phyloP scores from a whole-genome alignment of 2,888 invertebrate genomes.

The Arctia plantaginis region DNA sequence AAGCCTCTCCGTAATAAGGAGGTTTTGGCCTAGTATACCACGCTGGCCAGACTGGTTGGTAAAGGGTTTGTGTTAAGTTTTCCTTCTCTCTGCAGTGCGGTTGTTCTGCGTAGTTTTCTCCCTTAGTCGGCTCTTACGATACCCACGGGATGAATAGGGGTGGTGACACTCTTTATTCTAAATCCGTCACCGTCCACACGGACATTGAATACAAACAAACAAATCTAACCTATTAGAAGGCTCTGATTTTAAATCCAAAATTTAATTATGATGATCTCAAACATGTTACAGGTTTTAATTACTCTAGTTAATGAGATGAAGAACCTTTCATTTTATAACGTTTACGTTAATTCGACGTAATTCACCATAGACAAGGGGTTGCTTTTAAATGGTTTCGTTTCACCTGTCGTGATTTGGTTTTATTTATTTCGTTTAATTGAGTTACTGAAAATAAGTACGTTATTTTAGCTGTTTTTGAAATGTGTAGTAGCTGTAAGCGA shows the following conservation, averaged over 20 bases:
- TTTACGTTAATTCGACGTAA: neutral
- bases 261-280: neutral
- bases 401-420: neutral
- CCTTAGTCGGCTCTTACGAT: too few relatives aligned
- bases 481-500: too few relatives aligned
- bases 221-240: neutral
- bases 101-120: too few relatives aligned
- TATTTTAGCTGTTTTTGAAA: neutral
- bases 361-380: neutral
- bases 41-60: too few relatives aligned
- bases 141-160: too few relatives aligned
- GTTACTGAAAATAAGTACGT: neutral
- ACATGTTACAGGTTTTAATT: neutral
- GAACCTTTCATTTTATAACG: neutral
- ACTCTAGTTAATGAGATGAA: neutral
- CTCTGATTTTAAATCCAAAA: neutral
- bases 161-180: too few relatives aligned
- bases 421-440: neutral
- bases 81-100: too few relatives aligned
- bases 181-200: too few relatives aligned
- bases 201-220: too few relatives aligned
- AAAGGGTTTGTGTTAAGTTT: too few relatives aligned
- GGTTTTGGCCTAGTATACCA: too few relatives aligned
- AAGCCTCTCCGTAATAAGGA: too few relatives aligned
- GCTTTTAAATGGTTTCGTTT: neutral